Base-by-base conservation (phyloP, 2,113 vertebrate genomes). In the Limanda limanda region DNA sequence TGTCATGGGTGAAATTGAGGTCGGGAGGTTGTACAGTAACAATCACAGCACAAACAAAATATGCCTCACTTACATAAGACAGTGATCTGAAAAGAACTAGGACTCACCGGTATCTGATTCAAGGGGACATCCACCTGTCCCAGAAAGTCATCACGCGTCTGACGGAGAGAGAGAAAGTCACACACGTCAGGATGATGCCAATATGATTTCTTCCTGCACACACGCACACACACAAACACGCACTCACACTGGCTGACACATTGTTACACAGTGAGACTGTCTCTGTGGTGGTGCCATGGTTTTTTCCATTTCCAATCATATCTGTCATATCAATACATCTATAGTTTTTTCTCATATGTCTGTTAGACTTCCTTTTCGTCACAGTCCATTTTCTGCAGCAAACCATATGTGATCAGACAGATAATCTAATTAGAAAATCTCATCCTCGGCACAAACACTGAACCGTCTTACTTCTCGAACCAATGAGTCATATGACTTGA, bases 121-220 rank as follows among this genome's bases (percentile, higher is more conserved):
- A 99, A 95, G 84, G 97, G 97, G 74, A 99, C 92, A 74, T 99
- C 97, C 94, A 98, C 97, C 93, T 98, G 97, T 71, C 98, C 97
- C 48, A 99, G 95, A 86, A 99, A 99, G 93, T 99, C 97, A 95
- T 99, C 97, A 90, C 98, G 96, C 68, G 98, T 99, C 98, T 99
- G 86, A 67, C 0, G 69, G 78, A 66, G 76, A 86, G 48, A 89
- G 48, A 89, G 12, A 72, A 27, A 67, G 63, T 70, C 77, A 76
- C 55, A 83, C 7, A 70, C 2, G 48, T 86, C 48, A 85, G 20
- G 15, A 68, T 61, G 2, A 23, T 45, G 7, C 63, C 45, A 77
- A 35, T n/a, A 77, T 42, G 17, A 67, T 55, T 24, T 66, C 21
- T 2, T 54, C n/a, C 21, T 7, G 48, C 37, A 61, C 21, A 56